Evolutionary conservation across 2,888 invertebrate genomes (phyloP).

Genomic region (Macrophya alboannulata): DNA sequence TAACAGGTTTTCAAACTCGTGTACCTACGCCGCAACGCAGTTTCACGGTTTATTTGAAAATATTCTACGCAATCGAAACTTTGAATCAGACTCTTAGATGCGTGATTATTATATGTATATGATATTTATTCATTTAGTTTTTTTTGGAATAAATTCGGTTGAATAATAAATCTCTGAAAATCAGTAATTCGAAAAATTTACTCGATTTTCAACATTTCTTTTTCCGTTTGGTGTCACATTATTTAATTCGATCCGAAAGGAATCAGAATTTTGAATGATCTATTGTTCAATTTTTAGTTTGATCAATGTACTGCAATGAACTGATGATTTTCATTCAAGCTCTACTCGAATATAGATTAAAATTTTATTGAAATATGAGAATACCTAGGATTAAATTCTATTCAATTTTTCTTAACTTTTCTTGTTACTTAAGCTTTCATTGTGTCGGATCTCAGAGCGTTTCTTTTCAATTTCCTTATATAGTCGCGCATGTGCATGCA

Average conservation of each 20-base stretch:
- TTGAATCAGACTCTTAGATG: neutral
- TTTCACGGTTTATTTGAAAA: constrained; percentile 29
- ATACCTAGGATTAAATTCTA: constrained; percentile 7
- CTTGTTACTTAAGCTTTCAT: constrained; percentile 48
- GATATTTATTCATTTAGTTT: neutral
- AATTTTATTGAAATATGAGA: neutral
- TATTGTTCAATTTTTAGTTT: neutral
- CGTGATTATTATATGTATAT: no score
- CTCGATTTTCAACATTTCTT: no score
- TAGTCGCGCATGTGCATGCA: constrained; percentile 56
- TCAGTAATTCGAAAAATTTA: no score
- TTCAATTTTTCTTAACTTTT: constrained; percentile 35
- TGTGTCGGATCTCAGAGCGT: constrained; percentile 49
- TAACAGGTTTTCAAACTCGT: constrained; percentile 42
- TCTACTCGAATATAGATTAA: neutral
- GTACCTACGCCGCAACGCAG: constrained; percentile 3
- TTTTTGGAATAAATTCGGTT: neutral
- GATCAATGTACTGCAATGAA: neutral
- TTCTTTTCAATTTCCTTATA: constrained; percentile 56
- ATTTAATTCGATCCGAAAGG: neutral
- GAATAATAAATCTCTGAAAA: no score
- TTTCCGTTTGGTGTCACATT: neutral
- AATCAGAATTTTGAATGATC: neutral
- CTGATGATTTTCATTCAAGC: neutral
- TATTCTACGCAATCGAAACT: constrained; percentile 13